Conservation (phyloP, 2,888 invertebrate species). For the Flexamia atlantica region DNA sequence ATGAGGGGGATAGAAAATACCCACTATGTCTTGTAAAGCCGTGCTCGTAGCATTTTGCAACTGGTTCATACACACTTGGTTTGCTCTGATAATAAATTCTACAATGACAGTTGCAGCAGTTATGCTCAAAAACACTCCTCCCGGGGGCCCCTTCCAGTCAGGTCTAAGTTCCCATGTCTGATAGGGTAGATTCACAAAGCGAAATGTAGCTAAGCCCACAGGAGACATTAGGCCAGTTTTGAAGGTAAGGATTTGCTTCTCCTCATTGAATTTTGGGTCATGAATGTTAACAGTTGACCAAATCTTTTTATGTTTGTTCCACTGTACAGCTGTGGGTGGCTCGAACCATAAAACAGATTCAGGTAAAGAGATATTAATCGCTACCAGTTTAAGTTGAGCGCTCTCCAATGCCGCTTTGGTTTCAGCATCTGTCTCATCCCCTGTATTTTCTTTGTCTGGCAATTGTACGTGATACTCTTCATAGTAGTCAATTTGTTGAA, state of each 20-base stretch:
- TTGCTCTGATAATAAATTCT: slow-evolving; percentile 77
- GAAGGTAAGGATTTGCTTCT: slow-evolving; percentile 87
- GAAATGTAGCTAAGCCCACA: slow-evolving; percentile 83
- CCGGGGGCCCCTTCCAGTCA: slow-evolving; percentile 73
- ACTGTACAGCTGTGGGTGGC: slow-evolving; percentile 84
- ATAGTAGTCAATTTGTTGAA: slow-evolving; percentile 76
- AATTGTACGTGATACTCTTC: slow-evolving; percentile 82
- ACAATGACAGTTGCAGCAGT: slow-evolving; percentile 79
- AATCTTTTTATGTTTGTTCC: slow-evolving; percentile 78
- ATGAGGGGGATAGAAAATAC: slow-evolving; percentile 80
- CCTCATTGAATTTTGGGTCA: slow-evolving; percentile 91
- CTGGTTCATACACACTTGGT: slow-evolving; percentile 74
- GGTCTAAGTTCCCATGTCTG: slow-evolving; percentile 93
- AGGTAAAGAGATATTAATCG: slow-evolving; percentile 84
- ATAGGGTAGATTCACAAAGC: slow-evolving; percentile 89
- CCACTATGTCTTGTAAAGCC: slow-evolving; percentile 79
- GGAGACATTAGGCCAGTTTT: slow-evolving; percentile 83
- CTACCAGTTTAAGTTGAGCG: slow-evolving; percentile 80
- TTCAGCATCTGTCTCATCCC: slow-evolving; percentile 82
- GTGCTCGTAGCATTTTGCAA: slow-evolving; percentile 81
- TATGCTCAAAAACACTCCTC: slow-evolving; percentile 75
- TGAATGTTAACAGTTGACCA: slow-evolving; percentile 88
- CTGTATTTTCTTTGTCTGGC: slow-evolving; percentile 81
- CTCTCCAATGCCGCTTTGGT: slow-evolving; percentile 85
- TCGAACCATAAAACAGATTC: slow-evolving; percentile 87